These are phyloP conservation scores for Drosophila fuyamai DNA, from an alignment of 1,140 invertebrate genomes.

Conservation along the genomic window DNA sequence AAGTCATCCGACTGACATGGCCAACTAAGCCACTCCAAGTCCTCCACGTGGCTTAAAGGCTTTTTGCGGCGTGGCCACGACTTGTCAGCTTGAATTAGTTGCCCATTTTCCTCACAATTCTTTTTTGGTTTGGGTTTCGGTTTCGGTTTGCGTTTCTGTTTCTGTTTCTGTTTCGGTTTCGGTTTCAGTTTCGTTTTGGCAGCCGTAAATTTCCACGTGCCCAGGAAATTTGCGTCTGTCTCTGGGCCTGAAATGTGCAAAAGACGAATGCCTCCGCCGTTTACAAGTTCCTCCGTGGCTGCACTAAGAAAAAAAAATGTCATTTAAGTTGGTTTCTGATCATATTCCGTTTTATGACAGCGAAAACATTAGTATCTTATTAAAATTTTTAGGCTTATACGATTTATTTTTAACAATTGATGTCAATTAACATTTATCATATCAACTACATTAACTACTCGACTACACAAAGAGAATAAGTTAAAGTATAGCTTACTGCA, in stretches of 20 bases:
- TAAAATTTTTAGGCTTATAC: too few relatives aligned
- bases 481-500: too few relatives aligned
- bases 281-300: neutral
- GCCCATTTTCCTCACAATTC: conserved; percentile 34
- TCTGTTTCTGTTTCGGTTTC: conserved; percentile 19
- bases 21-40: conserved; percentile 48
- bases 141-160: conserved; percentile 28
- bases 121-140: conserved; percentile 23
- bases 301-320: neutral
- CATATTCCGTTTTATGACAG: too few relatives aligned
- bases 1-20: conserved; percentile 58
- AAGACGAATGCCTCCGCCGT: conserved; percentile 28
- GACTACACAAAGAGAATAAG: too few relatives aligned
- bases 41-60: conserved; percentile 65
- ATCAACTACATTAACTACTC: too few relatives aligned
- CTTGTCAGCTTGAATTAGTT: conserved; percentile 75
- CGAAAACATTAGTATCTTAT: too few relatives aligned
- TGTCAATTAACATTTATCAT: too few relatives aligned
- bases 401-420: too few relatives aligned
- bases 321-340: neutral
- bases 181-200: conserved; percentile 38
- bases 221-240: conserved; percentile 48
- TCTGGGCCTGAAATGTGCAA: neutral
- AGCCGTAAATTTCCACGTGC: conserved; percentile 67
- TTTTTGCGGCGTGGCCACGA: conserved; percentile 53